Evolutionary conservation across 1,140 invertebrate species (phyloP).

Genomic region (Brachionus koreanus): DNA sequence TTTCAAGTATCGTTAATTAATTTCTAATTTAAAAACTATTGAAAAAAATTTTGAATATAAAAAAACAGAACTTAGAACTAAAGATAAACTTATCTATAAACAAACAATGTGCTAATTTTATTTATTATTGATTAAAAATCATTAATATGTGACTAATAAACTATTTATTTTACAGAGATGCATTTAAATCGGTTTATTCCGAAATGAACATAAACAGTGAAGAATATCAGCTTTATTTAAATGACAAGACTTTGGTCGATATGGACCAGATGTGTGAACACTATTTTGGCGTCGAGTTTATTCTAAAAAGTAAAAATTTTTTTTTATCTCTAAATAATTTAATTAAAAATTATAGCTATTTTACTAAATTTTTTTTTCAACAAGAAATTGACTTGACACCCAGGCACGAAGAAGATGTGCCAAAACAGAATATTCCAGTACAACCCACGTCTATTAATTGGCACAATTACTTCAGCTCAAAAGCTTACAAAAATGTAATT

Average conservation of each 20-base stretch:
- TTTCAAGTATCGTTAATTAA: no score
- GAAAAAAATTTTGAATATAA: no score
- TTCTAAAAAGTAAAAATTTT: slow-evolving; percentile 10
- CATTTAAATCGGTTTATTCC: neutral
- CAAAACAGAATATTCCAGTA: neutral
- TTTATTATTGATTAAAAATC: neutral
- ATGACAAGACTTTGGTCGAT: neutral
- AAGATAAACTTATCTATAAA: neutral
- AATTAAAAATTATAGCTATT: neutral
- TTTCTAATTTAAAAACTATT: no score
- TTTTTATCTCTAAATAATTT: neutral
- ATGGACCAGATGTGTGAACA: neutral
- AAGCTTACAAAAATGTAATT: slow-evolving; percentile 18
- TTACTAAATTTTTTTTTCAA: neutral
- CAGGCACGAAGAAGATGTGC: neutral
- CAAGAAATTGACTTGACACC: neutral
- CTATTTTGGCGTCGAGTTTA: neutral
- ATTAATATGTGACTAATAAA: neutral
- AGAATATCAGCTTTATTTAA: neutral
- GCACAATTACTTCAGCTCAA: slow-evolving; percentile 14
- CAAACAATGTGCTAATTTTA: neutral
- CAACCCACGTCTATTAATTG: slow-evolving; percentile 20
- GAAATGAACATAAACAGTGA: neutral
- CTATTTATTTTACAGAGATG: neutral
- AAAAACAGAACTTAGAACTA: no score